These are phyloP conservation scores for Forficula auricularia DNA, from an alignment of 1,140 invertebrate genomes.

Conservation along the genomic window DNA sequence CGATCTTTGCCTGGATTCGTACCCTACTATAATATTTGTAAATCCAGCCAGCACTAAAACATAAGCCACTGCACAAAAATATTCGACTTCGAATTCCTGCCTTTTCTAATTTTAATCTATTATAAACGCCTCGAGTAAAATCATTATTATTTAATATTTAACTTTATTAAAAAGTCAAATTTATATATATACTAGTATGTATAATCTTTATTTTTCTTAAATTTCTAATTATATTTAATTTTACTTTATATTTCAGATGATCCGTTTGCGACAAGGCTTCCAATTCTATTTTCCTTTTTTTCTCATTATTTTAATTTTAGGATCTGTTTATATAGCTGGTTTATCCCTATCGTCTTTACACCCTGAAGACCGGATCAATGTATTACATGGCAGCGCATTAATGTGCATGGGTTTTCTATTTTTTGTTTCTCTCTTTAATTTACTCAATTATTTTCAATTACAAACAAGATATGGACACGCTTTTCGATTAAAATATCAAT, in stretches of 20 bases:
- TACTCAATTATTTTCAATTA: constrained; percentile 36
- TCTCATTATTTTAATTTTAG: constrained; percentile 20
- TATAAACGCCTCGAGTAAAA: too few relatives aligned
- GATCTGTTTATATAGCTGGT: constrained; percentile 22
- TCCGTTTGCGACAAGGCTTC: not conserved
- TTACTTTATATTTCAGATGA: constrained; percentile 3
- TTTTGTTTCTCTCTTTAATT: constrained; percentile 39
- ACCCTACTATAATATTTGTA: too few relatives aligned
- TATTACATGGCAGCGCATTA: constrained; percentile 34
- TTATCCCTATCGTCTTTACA: constrained; percentile 24
- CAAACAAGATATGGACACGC: constrained; percentile 33
- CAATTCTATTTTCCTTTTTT: constrained; percentile 9
- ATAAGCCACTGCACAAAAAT: too few relatives aligned
- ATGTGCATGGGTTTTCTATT: constrained; percentile 40
- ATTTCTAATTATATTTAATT: too few relatives aligned
- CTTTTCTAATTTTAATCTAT: too few relatives aligned
- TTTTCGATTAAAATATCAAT: constrained; percentile 36
- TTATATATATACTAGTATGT: too few relatives aligned
- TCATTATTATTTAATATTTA: too few relatives aligned
- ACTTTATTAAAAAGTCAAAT: too few relatives aligned
- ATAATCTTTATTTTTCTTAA: too few relatives aligned
- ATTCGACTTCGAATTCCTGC: too few relatives aligned
- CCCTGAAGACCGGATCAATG: constrained; percentile 31
- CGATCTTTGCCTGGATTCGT: too few relatives aligned
- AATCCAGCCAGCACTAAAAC: too few relatives aligned